Conservation (phyloP, 2,888 invertebrate species). For the Ferdinandea cuprea region DNA sequence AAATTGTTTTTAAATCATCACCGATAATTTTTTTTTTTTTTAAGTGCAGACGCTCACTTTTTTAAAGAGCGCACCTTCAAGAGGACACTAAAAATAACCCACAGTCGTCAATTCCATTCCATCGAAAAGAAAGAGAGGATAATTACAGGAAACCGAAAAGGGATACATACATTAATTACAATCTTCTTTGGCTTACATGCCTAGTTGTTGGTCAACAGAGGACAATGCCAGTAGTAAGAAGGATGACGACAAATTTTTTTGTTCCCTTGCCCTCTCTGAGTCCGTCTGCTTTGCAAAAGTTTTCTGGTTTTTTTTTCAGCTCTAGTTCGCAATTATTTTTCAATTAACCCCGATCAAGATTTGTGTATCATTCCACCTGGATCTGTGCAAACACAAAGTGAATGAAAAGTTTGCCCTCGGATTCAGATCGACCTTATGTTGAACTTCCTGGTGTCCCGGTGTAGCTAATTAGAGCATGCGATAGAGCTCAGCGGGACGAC, state of each 20-base stretch:
- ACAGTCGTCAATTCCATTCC: slow-evolving; percentile 18
- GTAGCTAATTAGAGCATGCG: slow-evolving; percentile 58
- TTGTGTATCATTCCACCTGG: slow-evolving; percentile 64
- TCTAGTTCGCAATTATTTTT: slow-evolving; percentile 73
- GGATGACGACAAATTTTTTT: slow-evolving; percentile 37
- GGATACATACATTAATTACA: slow-evolving; percentile 69
- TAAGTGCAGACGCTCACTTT: neutral
- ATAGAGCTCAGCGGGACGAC: slow-evolving; percentile 28
- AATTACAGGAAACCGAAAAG: slow-evolving; percentile 15
- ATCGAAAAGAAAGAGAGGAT: slow-evolving; percentile 27
- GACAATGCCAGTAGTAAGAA: slow-evolving; percentile 42
- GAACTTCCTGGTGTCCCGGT: slow-evolving; percentile 55
- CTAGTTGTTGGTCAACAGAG: slow-evolving; percentile 24
- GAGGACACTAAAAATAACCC: slow-evolving; percentile 5
- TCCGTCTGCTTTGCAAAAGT: neutral
- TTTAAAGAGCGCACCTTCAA: slow-evolving; percentile 1
- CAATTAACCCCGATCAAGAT: slow-evolving; percentile 72
- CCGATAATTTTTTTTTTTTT: slow-evolving; percentile 20
- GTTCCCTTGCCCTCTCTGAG: neutral
- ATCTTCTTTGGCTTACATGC: slow-evolving; percentile 43
- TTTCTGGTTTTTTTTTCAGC: slow-evolving; percentile 41
- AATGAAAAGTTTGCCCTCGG: slow-evolving; percentile 23
- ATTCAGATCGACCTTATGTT: slow-evolving; percentile 32
- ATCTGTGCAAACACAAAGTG: slow-evolving; percentile 7
- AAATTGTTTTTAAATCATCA: slow-evolving; percentile 4